Base-by-base conservation (phyloP, 2,113 vertebrate species). In the Phyllostomus discolor region DNA sequence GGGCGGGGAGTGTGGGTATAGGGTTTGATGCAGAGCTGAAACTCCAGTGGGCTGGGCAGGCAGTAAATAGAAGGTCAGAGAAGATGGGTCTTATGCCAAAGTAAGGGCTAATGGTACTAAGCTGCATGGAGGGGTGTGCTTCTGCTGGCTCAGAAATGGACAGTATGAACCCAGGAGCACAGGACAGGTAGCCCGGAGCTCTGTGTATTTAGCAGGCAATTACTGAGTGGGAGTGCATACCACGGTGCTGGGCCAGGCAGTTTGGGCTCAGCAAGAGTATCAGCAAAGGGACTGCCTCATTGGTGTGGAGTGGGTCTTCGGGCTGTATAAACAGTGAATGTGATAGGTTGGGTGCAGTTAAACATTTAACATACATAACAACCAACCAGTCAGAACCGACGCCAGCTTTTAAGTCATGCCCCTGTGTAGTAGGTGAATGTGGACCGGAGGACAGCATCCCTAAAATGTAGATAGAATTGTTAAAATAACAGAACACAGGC, bases 361-460 rank as follows among this genome's bases (percentile, higher is more conserved):
- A 64, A 66, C 72, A n/a, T 41, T 41, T 48, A 19, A 50, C 86
- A 54, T 22, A 4, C 31, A 62, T 10, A 87, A 12, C 52, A 10
- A 48, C 20, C 28, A 43, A 5, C 54, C 64, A 0, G 0, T 70
- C 24, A 10, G 80, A 82, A 46, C 64, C 2, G 1, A 15, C 10
- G 6, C 48, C 12, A 38, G 35, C 52, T 78, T 69, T 19, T 10
- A 22, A 69, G 26, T 38, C 54, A 1, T 38, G 22, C 59, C 10
- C 0, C 31, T 4, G 0, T 2, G 16, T 52, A 24, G 19, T 7
- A 7, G 41, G 35, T 15, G 35, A 24, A 8, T 20, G 31, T 62
- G 66, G 76, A 0, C 28, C 41, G 0, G 4, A 33, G 41, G 3
- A 4, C 0, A 4, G 5, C 0, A 0, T 41, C 62, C 41, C 69